Conservation (phyloP, 1,140 invertebrate species). For the Eupeodes corollae region DNA sequence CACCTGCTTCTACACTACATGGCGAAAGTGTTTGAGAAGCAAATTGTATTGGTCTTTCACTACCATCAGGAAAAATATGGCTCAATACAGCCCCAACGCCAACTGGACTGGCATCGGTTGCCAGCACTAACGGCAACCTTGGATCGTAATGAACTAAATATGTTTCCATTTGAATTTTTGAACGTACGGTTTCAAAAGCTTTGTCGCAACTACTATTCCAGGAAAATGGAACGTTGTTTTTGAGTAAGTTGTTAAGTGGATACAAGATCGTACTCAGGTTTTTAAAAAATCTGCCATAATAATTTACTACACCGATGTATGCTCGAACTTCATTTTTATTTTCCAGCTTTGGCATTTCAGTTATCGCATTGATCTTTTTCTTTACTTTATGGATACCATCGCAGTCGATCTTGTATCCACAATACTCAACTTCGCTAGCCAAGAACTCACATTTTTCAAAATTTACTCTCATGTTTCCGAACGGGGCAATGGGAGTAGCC, state of each 20-base stretch:
- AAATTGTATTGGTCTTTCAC: no score
- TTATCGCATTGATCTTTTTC: no score
- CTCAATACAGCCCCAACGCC: no score
- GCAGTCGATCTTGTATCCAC: conserved; percentile 21
- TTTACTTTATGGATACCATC: conserved; percentile 15
- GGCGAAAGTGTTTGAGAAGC: no score
- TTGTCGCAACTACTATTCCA: no score
- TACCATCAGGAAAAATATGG: no score
- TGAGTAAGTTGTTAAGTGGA: no score
- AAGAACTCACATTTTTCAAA: no score
- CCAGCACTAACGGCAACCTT: conserved; percentile 39
- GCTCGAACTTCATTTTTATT: conserved; percentile 13
- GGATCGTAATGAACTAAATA: conserved; percentile 36
- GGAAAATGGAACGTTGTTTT: conserved; percentile 9
- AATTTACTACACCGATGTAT: conserved; percentile 13
- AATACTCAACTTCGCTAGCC: no score
- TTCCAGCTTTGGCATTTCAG: conserved; percentile 9
- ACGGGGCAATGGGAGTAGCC: conserved; percentile 38
- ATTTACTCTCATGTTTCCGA: conserved; percentile 36
- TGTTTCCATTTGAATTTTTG: conserved; percentile 17
- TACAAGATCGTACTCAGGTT: no score
- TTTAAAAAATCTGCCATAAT: conserved; percentile 11
- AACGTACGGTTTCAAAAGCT: no score
- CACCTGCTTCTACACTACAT: no score
- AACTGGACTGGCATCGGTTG: conserved; percentile 30